Evolutionary conservation across 2,888 invertebrate species (phyloP).

Genomic region (Mystacides longicornis): DNA sequence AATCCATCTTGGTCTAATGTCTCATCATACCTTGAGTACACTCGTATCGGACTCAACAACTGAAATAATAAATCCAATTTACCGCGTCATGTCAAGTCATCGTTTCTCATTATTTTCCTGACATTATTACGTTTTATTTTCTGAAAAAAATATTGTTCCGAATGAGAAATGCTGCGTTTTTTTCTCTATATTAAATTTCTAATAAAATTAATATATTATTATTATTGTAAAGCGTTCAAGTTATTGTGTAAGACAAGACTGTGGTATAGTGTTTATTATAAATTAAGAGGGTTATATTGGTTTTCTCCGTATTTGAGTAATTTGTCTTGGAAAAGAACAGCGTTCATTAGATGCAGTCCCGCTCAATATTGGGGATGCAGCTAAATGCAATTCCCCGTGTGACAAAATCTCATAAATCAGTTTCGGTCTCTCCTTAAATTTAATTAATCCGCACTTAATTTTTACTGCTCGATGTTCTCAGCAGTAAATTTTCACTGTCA

Average conservation of each 20-base stretch:
- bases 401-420: conserved; percentile 20
- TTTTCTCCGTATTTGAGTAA: conserved; percentile 20
- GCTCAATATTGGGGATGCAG: too few species aligned
- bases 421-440: too few species aligned
- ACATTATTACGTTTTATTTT: background rate
- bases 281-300: too few species aligned
- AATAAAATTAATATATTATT: too few species aligned
- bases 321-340: conserved; percentile 20
- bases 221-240: too few species aligned
- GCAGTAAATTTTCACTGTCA: too few species aligned
- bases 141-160: background rate
- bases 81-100: background rate
- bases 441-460: too few species aligned
- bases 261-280: too few species aligned
- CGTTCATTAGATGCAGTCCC: conserved; percentile 16
- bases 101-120: background rate
- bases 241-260: too few species aligned
- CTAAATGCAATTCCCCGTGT: conserved; percentile 22
- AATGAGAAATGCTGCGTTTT: too few species aligned
- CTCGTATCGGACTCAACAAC: background rate
- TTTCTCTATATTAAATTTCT: too few species aligned
- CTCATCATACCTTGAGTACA: conserved; percentile 3
- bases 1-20: conserved; percentile 21
- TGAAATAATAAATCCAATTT: background rate
- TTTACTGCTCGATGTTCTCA: too few species aligned